Conservation (phyloP, 2,797 vertebrate species). For the Euphonia xanthogaster region DNA sequence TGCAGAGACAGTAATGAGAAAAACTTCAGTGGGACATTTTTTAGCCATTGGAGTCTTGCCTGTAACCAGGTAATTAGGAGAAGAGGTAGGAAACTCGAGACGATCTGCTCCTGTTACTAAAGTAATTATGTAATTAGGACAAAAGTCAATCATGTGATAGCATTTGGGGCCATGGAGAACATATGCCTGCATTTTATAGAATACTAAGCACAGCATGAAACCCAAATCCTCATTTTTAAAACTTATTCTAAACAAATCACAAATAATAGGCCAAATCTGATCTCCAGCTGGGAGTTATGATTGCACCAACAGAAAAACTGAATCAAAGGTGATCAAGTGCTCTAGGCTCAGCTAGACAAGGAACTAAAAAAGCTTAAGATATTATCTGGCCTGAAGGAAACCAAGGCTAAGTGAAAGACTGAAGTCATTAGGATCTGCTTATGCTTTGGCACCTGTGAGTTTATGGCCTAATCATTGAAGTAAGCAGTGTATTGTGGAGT, state of each 20-base stretch:
- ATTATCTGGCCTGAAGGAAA: neutral
- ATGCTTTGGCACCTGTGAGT: neutral
- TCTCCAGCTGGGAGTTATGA: neutral
- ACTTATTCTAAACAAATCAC: neutral
- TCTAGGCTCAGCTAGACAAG: neutral
- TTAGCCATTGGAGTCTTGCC: neutral
- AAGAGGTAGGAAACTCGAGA: neutral
- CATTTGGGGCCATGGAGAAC: neutral
- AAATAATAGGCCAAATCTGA: neutral
- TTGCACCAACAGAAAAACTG: neutral
- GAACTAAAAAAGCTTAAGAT: neutral
- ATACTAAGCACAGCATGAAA: neutral
- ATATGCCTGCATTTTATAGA: neutral
- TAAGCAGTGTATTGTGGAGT: neutral
- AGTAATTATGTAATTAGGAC: slow-evolving; percentile 43
- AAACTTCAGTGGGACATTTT: neutral
- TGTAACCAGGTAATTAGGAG: slow-evolving; percentile 35
- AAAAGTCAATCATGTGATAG: neutral
- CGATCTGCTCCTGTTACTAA: slow-evolving; percentile 3
- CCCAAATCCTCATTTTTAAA: neutral
- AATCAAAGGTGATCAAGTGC: neutral
- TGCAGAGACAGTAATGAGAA: neutral
- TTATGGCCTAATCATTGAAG: neutral
- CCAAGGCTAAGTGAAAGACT: neutral
- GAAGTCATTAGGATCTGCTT: neutral